A percentile compares a stretch with the other conserved stretches of the same genome.
phyloP scores from a whole-genome alignment of 2,888 invertebrate genomes.

The Clunio marinus region DNA sequence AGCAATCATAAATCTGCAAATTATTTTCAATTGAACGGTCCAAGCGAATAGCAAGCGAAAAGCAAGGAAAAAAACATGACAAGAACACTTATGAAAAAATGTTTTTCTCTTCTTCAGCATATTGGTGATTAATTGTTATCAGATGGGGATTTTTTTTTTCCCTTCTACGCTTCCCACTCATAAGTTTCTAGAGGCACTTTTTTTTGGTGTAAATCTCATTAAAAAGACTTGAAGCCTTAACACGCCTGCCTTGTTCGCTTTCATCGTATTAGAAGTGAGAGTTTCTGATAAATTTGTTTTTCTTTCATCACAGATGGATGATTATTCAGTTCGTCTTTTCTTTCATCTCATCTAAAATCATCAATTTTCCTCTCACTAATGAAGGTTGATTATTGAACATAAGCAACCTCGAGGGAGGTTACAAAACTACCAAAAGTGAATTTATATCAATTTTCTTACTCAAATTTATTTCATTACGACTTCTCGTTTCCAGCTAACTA shows the following conservation, averaged over 20 bases:
- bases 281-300: too few relatives aligned
- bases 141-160: neutral
- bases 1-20: constrained; percentile 28
- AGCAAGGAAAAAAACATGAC: constrained; percentile 29
- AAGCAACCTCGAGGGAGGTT: neutral
- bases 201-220: neutral
- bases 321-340: neutral
- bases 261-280: too few relatives aligned
- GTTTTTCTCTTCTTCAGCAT: neutral
- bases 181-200: neutral
- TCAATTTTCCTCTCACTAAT: neutral
- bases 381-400: neutral
- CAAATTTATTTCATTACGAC: neutral
- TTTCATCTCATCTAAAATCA: neutral
- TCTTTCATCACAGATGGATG: neutral
- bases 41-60: neutral
- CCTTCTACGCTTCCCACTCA: neutral
- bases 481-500: neutral
- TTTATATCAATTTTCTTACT: constrained; percentile 4
- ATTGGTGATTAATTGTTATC: constrained; percentile 35
- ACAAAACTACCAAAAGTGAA: neutral
- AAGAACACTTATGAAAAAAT: constrained; percentile 30
- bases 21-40: constrained; percentile 14
- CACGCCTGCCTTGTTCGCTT: too few relatives aligned
- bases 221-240: too few relatives aligned